phyloP scores from a whole-genome alignment of 2,888 invertebrate genomes.

The Sesia apiformis region DNA sequence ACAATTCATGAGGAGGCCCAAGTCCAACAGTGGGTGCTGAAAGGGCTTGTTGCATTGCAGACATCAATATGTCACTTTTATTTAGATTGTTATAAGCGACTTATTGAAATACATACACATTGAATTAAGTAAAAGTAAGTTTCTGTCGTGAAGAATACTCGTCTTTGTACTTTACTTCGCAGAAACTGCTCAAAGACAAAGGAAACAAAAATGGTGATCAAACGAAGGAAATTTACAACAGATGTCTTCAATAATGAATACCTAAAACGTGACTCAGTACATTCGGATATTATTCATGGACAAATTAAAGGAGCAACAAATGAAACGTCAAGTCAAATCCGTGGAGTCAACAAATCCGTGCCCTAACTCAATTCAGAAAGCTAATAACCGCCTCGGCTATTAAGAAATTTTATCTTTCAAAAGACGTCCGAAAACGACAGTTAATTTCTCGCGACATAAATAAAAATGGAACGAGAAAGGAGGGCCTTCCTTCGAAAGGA shows the following conservation, averaged over 20 bases:
- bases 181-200: background rate
- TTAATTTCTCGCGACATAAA: constrained; percentile 70
- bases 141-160: background rate
- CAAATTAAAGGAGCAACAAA: constrained; percentile 6
- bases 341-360: constrained; percentile 7
- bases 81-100: no score
- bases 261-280: background rate
- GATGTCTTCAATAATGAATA: background rate
- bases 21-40: no score
- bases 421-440: constrained; percentile 42
- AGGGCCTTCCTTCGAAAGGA: constrained; percentile 37
- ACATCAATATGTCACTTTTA: no score
- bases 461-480: constrained; percentile 47
- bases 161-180: background rate
- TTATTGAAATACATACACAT: background rate
- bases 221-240: background rate
- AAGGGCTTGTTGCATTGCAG: no score
- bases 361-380: constrained; percentile 18
- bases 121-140: background rate
- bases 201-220: background rate
- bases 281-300: background rate
- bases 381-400: constrained; percentile 35
- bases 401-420: constrained; percentile 52
- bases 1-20: no score
- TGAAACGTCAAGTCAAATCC: constrained; percentile 15